Base-by-base conservation (phyloP, 2,888 invertebrate species). In the Spisula solida region DNA sequence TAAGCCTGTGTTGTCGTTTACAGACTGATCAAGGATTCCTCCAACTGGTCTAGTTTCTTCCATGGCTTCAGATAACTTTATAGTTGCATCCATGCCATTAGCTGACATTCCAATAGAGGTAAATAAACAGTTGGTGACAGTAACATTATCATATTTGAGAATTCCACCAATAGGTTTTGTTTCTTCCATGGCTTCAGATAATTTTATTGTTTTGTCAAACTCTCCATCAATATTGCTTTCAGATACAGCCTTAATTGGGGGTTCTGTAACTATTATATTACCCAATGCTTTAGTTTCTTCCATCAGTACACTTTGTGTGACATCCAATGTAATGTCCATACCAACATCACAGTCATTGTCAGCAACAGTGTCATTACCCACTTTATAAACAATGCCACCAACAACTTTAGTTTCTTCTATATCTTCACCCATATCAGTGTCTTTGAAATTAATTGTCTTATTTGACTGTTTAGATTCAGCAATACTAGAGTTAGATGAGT, bases 91-190 rank as follows among this genome's bases (percentile, higher is more conserved):
- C 34, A 55, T 34, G 25, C 2, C 25, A 55, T 25, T 20, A 20
- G 14, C 56, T 41, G 79, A 12, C 55, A 82, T 31, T 29, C 85
- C 78, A 82, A 66, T 47, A 75, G 60, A 5, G 83, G 81, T 20
- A 88, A 83, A 78, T 80, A 81, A 56, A 81, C 81, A n/a, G 82
- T 55, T 48, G 83, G 66, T 66, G 18, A 75, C 14, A 18, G 29
- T 25, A 60, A 75, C 85, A 25, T 78, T 87, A 10, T 34, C 86
- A 78, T 87, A 81, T n/a, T 86, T 60, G 0, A 86, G 81, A 34
- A 90, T 86, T 47, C 86, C 84, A 75, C 88, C 86, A 56, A 90
- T 29, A 81, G 86, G 82, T 51, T 79, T 88, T 1, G 88, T 90
- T 80, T 88, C 88, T 70, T 90, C 87, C 87, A 90, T 85, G 18